Conservation (phyloP, 1,140 invertebrate genomes). For the Papilio xuthus region DNA sequence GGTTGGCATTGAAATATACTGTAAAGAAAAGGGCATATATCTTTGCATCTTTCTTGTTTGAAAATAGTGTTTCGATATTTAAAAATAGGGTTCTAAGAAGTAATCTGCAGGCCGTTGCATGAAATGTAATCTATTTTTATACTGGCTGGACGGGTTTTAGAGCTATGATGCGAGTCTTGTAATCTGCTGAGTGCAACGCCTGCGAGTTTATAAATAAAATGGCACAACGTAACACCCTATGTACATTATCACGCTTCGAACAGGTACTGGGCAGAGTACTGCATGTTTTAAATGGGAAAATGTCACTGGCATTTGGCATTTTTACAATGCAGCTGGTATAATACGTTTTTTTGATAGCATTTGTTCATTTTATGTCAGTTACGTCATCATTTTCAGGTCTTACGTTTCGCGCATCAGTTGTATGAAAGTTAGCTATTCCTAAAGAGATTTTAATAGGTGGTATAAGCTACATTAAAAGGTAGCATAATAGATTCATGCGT, state of each 20-base stretch:
- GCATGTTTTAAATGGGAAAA: not conserved
- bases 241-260: not conserved
- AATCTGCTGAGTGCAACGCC: not conserved
- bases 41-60: too few species aligned
- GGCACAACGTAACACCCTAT: not conserved
- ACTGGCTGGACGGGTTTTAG: not conserved
- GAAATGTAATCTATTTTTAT: not conserved
- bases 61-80: not conserved
- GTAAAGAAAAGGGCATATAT: too few species aligned
- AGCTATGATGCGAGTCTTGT: conserved; percentile 9
- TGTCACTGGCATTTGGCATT: not conserved
- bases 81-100: not conserved
- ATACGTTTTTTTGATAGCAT: too few species aligned
- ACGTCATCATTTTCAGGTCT: too few species aligned
- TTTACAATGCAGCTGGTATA: too few species aligned
- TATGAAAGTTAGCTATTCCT: too few species aligned
- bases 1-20: too few species aligned
- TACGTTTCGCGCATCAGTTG: too few species aligned
- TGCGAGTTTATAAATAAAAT: conserved; percentile 13
- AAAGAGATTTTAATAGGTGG: too few species aligned
- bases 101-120: not conserved
- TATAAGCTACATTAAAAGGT: too few species aligned
- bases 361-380: too few species aligned
- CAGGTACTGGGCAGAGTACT: not conserved
- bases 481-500: too few species aligned